phyloP scores from a whole-genome alignment of 2,888 invertebrate genomes.

The Cetonia aurata region DNA sequence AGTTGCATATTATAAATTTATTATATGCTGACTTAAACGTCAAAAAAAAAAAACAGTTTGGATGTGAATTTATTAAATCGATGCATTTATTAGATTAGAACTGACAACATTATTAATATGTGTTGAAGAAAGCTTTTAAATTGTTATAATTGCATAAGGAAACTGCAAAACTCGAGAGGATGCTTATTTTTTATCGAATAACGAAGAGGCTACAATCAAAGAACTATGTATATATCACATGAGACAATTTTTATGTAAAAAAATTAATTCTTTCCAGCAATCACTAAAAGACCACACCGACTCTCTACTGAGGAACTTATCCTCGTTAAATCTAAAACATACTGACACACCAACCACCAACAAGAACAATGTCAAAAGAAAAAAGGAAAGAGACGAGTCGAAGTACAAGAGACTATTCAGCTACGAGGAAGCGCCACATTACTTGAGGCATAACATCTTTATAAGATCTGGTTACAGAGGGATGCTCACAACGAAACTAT shows the following conservation, averaged over 20 bases:
- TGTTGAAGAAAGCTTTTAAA: too few relatives aligned
- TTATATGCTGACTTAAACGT: too few relatives aligned
- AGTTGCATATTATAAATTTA: too few relatives aligned
- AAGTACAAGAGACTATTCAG: slow-evolving; percentile 60
- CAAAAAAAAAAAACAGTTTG: too few relatives aligned
- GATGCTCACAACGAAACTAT: slow-evolving; percentile 83
- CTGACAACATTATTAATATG: too few relatives aligned
- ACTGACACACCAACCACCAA: slow-evolving; percentile 20
- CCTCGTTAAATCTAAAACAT: slow-evolving; percentile 20
- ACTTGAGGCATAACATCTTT: slow-evolving; percentile 88
- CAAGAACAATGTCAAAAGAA: background rate
- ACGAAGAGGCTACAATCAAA: too few relatives aligned
- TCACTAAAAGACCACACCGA: slow-evolving; percentile 45
- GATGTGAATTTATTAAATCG: too few relatives aligned
- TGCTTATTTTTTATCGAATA: too few relatives aligned
- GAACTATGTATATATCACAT: too few relatives aligned
- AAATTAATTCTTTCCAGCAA: slow-evolving; percentile 1
- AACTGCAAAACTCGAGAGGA: too few relatives aligned
- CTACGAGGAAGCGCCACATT: slow-evolving; percentile 78
- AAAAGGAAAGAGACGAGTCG: slow-evolving; percentile 31
- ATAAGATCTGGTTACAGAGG: slow-evolving; percentile 89
- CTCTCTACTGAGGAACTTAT: slow-evolving; percentile 45
- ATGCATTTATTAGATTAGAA: too few relatives aligned
- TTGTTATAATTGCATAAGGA: too few relatives aligned
- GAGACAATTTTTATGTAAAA: background rate